These are phyloP conservation scores for Altica lythri DNA, from an alignment of 2,888 invertebrate species.

Conservation along the genomic window DNA sequence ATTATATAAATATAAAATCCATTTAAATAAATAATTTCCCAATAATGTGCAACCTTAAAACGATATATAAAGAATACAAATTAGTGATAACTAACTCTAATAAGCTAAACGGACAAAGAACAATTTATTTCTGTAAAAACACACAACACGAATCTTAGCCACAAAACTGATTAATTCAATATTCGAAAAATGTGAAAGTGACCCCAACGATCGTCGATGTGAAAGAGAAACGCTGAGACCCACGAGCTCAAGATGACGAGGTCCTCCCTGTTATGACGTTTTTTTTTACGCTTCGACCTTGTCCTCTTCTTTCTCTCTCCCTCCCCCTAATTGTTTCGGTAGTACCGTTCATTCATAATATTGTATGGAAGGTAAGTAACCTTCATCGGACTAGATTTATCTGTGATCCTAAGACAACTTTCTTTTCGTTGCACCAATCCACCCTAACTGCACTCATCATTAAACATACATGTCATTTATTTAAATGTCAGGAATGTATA, in stretches of 20 bases:
- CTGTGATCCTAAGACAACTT: too few relatives aligned
- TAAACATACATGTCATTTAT: too few relatives aligned
- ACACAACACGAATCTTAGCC: slow-evolving; percentile 3
- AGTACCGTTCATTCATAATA: not conserved
- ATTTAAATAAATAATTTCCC: too few relatives aligned
- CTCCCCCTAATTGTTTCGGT: not conserved
- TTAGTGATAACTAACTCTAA: not conserved
- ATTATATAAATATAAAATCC: too few relatives aligned
- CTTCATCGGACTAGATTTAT: too few relatives aligned
- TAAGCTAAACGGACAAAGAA: not conserved
- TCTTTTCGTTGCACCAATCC: too few relatives aligned
- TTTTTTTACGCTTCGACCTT: slow-evolving; percentile 5
- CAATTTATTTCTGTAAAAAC: not conserved
- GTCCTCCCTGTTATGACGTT: slow-evolving; percentile 8
- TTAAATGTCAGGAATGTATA: too few relatives aligned
- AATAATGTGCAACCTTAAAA: too few relatives aligned
- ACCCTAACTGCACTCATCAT: too few relatives aligned
- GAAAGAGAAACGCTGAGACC: slow-evolving; percentile 25
- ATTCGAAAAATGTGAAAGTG: slow-evolving; percentile 28
- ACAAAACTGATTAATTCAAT: slow-evolving; percentile 6
- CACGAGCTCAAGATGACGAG: not conserved
- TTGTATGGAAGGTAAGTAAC: not conserved
- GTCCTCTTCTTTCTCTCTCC: not conserved
- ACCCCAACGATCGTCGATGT: slow-evolving; percentile 1
- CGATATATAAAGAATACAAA: too few relatives aligned